These are phyloP conservation scores for Chiroxiphia lanceolata DNA, from an alignment of 2,797 vertebrate genomes.

Conservation along the genomic window DNA sequence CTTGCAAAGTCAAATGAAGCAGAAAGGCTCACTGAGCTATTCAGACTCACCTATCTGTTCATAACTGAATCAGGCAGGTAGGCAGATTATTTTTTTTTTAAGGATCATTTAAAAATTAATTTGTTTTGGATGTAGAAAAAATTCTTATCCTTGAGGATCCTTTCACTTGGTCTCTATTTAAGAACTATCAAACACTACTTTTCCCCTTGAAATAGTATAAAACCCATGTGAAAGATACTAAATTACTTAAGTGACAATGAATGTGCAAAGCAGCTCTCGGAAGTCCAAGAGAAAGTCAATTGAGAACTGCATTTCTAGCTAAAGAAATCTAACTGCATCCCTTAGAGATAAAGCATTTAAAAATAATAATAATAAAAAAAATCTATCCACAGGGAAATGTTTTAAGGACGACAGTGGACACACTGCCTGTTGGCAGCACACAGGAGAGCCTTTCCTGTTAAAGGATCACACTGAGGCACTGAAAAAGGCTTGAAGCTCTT, in stretches of 20 bases:
- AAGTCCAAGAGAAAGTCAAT: background rate
- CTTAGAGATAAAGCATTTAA: background rate
- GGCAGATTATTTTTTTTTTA: background rate
- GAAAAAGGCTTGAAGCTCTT: background rate
- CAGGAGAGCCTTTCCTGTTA: background rate
- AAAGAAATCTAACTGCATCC: background rate
- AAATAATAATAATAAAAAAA: background rate
- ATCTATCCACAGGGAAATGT: background rate
- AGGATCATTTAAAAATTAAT: background rate
- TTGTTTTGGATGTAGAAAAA: background rate
- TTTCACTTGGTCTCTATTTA: background rate
- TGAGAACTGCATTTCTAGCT: background rate
- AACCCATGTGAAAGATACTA: background rate
- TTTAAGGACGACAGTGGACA: background rate
- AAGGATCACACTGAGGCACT: background rate
- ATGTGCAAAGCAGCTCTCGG: background rate
- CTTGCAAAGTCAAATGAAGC: background rate
- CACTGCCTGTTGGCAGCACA: background rate
- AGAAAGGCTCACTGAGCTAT: background rate
- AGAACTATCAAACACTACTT: background rate
- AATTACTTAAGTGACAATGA: background rate
- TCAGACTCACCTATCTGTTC: background rate
- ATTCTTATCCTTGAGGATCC: background rate
- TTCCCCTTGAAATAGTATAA: background rate
- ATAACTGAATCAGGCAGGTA: background rate